phyloP scores from a whole-genome alignment of 2,113 vertebrate species.

The Alethe castanea region DNA sequence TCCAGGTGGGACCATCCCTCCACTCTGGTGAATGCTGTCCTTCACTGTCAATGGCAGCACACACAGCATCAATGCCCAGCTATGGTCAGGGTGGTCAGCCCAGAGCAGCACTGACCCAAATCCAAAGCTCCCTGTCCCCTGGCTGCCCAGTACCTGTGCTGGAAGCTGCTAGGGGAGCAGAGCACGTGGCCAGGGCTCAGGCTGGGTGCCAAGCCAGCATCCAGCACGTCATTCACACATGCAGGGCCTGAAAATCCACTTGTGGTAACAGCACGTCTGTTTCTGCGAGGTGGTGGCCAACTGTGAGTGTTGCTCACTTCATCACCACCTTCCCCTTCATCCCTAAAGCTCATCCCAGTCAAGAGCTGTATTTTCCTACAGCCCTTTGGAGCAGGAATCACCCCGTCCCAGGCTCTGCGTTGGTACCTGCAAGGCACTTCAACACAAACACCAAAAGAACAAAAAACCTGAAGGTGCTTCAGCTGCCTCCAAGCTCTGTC shows the following conservation, averaged over 20 bases:
- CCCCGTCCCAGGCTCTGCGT: background rate
- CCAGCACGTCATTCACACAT: conserved; percentile 46
- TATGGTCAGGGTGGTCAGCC: background rate
- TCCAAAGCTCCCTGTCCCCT: background rate
- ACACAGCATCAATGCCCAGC: accelerated
- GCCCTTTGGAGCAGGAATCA: background rate
- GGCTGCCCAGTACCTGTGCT: accelerated
- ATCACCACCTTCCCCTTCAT: conserved; percentile 34
- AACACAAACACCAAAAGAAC: background rate
- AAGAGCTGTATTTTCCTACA: background rate
- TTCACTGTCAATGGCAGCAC: background rate
- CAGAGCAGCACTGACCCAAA: background rate
- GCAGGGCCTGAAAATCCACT: conserved; percentile 46
- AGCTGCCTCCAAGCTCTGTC: conserved; percentile 30
- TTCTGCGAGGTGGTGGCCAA: conserved; percentile 52
- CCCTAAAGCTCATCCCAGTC: background rate
- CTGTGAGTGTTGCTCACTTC: conserved; percentile 55
- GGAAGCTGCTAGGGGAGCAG: background rate
- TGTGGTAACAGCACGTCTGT: conserved; percentile 57
- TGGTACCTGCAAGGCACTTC: background rate
- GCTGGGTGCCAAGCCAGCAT: conserved; percentile 32
- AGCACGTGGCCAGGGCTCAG: background rate
- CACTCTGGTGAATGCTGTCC: background rate
- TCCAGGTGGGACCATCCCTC: background rate
- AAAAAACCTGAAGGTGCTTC: background rate